These are phyloP conservation scores for Gymnoscopelus braueri DNA, from an alignment of 2,797 vertebrate genomes.

Conservation along the genomic window DNA sequence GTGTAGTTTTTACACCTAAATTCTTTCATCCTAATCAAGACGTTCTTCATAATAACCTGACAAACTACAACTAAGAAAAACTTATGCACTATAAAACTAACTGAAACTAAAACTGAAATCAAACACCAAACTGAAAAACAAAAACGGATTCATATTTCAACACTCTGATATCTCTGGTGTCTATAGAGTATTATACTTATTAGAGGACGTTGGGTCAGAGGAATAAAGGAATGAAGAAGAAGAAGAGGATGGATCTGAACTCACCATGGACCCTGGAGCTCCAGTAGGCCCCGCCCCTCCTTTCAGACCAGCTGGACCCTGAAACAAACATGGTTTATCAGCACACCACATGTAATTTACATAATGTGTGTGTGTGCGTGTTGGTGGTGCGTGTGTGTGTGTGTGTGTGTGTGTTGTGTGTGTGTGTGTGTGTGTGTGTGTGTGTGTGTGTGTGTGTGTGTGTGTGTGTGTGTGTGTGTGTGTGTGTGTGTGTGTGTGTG, in stretches of 20 bases:
- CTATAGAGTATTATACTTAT: no score
- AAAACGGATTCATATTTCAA: no score
- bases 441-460: constrained; percentile 11
- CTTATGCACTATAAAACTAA: no score
- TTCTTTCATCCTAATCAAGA: no score
- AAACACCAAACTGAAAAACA: no score
- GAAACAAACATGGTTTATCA: constrained; percentile 25
- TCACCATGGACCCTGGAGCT: constrained; percentile 86
- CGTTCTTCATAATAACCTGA: no score
- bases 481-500: neutral
- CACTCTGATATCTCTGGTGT: no score
- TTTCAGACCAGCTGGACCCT: constrained; percentile 94
- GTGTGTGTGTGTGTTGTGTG: neutral
- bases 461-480: constrained; percentile 2
- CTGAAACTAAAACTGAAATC: no score
- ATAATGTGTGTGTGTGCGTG: neutral
- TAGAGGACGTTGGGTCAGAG: no score
- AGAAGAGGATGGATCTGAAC: constrained; percentile 46
- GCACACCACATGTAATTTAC: constrained; percentile 10
- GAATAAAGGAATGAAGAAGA: no score
- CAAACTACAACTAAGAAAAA: no score
- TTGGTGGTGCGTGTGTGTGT: neutral
- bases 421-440: neutral
- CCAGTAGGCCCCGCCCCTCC: constrained; percentile 91
- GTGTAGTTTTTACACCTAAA: no score